These are phyloP conservation scores for Anseranas semipalmata DNA, from an alignment of 2,113 vertebrate species.

Conservation along the genomic window DNA sequence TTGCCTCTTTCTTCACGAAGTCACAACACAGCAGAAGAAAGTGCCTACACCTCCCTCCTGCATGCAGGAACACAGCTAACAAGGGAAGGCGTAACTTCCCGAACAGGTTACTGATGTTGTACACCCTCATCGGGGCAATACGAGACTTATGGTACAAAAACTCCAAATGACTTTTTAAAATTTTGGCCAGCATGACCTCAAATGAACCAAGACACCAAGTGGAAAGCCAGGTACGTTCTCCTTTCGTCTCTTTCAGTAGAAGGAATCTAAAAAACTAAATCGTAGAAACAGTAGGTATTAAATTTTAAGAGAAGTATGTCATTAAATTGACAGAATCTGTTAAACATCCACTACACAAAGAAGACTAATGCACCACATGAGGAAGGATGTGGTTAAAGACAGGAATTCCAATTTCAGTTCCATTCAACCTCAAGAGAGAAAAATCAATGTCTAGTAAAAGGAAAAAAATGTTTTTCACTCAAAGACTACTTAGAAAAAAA, in stretches of 20 bases:
- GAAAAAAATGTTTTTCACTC: neutral
- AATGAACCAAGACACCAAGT: neutral
- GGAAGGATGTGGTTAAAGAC: neutral
- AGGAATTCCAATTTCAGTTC: neutral
- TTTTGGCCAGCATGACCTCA: neutral
- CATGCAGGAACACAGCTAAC: neutral
- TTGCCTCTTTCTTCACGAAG: neutral
- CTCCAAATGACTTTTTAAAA: neutral
- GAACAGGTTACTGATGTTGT: neutral
- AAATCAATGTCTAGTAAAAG: neutral
- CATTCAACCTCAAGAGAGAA: neutral
- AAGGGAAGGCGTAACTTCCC: neutral
- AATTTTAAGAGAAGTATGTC: neutral
- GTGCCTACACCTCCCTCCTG: neutral
- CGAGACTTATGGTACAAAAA: fast-evolving
- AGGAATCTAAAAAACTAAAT: neutral
- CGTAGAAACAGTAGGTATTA: neutral
- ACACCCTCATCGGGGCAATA: neutral
- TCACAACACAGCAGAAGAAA: neutral
- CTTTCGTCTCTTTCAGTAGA: neutral
- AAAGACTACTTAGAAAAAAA: neutral
- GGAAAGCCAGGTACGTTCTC: neutral
- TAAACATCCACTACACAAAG: neutral
- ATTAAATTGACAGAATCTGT: neutral
- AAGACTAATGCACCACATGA: neutral